phyloP scores from a whole-genome alignment of 2,797 vertebrate species.

The Microctenopoma lineatum region DNA sequence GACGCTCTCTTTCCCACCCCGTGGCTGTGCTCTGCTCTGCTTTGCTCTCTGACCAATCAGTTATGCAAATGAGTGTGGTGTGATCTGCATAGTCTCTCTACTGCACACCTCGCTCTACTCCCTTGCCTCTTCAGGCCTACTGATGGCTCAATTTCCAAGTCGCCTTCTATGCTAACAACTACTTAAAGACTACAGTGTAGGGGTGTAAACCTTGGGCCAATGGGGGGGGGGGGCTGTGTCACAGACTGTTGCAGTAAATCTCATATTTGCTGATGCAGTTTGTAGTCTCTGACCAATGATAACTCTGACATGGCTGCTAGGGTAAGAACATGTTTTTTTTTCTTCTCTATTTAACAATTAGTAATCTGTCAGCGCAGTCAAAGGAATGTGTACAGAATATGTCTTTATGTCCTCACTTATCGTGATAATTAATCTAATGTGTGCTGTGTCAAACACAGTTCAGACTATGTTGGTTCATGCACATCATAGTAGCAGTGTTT shows the following conservation, averaged over 20 bases:
- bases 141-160: conserved; percentile 27
- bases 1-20: no score
- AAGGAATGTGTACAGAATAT: conserved; percentile 6
- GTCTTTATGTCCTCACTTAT: conserved; percentile 17
- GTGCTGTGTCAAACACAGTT: neutral
- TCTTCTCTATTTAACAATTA: conserved; percentile 16
- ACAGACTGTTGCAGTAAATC: conserved; percentile 56
- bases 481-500: neutral
- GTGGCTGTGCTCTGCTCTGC: no score
- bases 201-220: conserved; percentile 45
- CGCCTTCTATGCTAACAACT: conserved; percentile 25
- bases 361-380: neutral
- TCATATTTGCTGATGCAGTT: conserved; percentile 56
- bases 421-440: neutral
- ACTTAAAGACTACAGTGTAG: conserved; percentile 30
- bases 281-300: conserved; percentile 41
- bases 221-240: conserved; percentile 16
- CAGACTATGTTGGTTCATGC: conserved; percentile 3
- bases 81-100: no score
- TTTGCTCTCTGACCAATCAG: no score
- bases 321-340: conserved; percentile 56
- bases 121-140: conserved; percentile 1
- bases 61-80: no score
- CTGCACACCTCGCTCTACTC: no score
- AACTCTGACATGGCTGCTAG: conserved; percentile 39